A percentile compares a stretch with the other conserved stretches of the same genome.
Evolutionary conservation across 2,888 invertebrate species (phyloP).

Genomic region (Apantesis nais): DNA sequence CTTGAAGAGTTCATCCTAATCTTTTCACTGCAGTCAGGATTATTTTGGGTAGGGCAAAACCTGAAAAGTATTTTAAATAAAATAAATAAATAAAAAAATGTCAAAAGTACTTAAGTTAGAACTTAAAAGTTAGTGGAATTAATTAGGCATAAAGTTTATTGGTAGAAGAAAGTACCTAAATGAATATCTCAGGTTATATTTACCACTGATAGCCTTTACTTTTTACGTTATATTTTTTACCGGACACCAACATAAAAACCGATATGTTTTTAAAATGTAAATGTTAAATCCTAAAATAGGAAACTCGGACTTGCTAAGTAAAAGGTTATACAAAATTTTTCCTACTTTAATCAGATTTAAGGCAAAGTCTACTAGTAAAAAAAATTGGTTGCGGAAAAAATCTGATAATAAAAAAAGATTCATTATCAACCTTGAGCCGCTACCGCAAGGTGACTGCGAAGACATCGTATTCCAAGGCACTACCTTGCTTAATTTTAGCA

Average conservation of each 20-base stretch:
- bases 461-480: conserved; percentile 63
- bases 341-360: neutral
- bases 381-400: conserved; percentile 52
- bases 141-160: neutral
- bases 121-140: neutral
- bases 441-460: conserved; percentile 59
- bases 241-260: no score
- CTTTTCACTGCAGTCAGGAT: no score
- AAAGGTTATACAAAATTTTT: neutral
- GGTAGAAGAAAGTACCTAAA: neutral
- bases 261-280: neutral
- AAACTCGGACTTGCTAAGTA: neutral
- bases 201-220: neutral
- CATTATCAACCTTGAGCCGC: conserved; percentile 56
- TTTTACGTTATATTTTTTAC: neutral
- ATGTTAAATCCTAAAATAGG: neutral
- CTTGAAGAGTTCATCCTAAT: no score
- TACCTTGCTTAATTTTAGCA: conserved; percentile 26
- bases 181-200: neutral
- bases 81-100: no score
- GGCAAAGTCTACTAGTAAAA: conserved; percentile 32
- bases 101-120: no score
- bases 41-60: no score
- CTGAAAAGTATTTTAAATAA: no score
- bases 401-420: conserved; percentile 52